Conservation (phyloP, 2,113 vertebrate genomes). For the Phaetusa simplex region DNA sequence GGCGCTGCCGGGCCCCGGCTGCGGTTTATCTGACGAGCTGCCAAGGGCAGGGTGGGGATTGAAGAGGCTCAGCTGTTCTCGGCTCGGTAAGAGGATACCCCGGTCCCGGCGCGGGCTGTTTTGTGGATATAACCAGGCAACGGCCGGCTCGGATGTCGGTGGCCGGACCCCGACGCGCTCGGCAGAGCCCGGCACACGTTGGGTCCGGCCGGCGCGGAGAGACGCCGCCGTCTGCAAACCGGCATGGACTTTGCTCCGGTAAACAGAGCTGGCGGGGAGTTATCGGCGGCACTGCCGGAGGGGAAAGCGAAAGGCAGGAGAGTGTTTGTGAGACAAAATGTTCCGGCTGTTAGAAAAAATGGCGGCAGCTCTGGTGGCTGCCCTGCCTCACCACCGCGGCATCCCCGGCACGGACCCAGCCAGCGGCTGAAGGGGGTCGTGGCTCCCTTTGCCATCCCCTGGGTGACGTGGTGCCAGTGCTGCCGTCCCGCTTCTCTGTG, state of each 20-base stretch:
- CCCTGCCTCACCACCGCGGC: accelerated
- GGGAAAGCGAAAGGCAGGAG: not conserved
- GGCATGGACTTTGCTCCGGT: constrained; percentile 1
- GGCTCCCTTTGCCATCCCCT: not conserved
- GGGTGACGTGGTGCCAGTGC: not conserved
- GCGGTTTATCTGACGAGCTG: constrained; percentile 36
- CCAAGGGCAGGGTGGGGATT: constrained; percentile 63
- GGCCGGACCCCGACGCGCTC: not conserved
- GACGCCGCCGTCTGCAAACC: accelerated
- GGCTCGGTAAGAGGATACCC: constrained; percentile 24
- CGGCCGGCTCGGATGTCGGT: not conserved
- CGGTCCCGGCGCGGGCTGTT: constrained; percentile 33
- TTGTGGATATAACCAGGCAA: constrained; percentile 66
- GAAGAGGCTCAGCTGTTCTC: constrained; percentile 49
- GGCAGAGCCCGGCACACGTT: not conserved
- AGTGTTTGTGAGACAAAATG: not conserved
- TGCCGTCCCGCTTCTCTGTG: not conserved
- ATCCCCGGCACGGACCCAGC: accelerated
- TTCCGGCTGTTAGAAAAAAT: not conserved
- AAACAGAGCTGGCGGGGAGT: not conserved
- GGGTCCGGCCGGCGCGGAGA: accelerated
- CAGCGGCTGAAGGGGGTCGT: not conserved
- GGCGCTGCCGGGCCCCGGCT: not conserved
- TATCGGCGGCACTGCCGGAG: not conserved
- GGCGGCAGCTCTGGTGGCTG: accelerated